A percentile compares a stretch with the other conserved stretches of the same genome.
phyloP scores from a whole-genome alignment of 1,140 invertebrate genomes.

The Drosophila athabasca region DNA sequence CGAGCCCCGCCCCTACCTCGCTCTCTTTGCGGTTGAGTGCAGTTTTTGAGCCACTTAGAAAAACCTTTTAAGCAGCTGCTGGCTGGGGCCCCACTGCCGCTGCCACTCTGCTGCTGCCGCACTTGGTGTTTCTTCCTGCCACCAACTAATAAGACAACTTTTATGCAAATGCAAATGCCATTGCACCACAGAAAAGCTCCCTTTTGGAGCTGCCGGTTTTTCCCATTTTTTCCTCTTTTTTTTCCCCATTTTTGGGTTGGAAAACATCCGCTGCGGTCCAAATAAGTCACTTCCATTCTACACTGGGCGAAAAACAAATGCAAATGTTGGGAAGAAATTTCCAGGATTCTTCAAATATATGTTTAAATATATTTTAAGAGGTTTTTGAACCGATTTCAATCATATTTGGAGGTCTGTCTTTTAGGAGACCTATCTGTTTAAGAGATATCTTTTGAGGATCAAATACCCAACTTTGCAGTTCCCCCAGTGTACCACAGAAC shows the following conservation, averaged over 20 bases:
- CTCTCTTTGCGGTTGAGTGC: conserved; percentile 10
- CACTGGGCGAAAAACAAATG: neutral
- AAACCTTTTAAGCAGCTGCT: conserved; percentile 78
- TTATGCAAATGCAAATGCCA: conserved; percentile 71
- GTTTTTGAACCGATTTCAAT: too few species aligned
- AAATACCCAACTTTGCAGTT: too few species aligned
- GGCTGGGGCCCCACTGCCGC: neutral
- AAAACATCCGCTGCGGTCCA: conserved; percentile 36
- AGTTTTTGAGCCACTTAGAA: conserved; percentile 46
- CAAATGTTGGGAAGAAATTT: too few species aligned
- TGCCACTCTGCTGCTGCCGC: conserved; percentile 24
- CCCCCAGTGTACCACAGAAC: too few species aligned
- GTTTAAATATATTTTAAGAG: too few species aligned
- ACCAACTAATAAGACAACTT: conserved; percentile 73
- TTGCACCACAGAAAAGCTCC: conserved; percentile 13
- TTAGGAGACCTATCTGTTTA: too few species aligned
- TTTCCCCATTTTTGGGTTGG: conserved; percentile 25
- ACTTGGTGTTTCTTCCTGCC: conserved; percentile 18
- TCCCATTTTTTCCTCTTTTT: neutral
- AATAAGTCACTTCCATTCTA: conserved; percentile 38
- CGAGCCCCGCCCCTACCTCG: neutral
- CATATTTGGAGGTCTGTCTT: conserved; percentile 8
- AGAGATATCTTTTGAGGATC: too few species aligned
- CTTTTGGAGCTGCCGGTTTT: conserved; percentile 1
- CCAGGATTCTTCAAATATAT: too few species aligned